Evolutionary conservation across 1,140 invertebrate genomes (phyloP), one percentile per base, ranked within the genome.

Genomic region (Oryctes rhinoceros): DNA sequence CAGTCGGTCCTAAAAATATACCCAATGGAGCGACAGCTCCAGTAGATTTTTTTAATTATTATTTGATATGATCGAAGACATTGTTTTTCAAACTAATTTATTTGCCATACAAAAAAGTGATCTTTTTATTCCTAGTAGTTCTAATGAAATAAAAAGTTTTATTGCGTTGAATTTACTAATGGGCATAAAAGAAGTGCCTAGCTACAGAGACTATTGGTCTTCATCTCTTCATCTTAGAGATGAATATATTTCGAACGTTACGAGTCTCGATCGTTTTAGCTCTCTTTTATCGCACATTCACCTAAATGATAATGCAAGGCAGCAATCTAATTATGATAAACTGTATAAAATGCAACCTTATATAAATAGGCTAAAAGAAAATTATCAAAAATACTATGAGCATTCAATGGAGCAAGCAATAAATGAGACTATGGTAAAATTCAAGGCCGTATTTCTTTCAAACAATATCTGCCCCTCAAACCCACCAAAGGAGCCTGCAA

Each of bases 381-480:
- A 5, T n/a, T 86, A 85, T 85, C 86, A 88, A 83, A 88, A 88
- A 85, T 80, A 88, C 15, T 87, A 87, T 87, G 87, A 85, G 81
- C 84, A 85, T 81, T 83, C 84, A 74, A 79, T 53, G 20, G 79
- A 87, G 78, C 82, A 86, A 53, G 9, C 80, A 13, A 71, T 87
- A 78, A 86, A 88, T 83, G 87, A 87, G 79, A 86, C 84, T 59
- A 87, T 88, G 84, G 83, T 88, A 67, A 84, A 84, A 81, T 88
- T 87, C 80, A 88, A 84, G 85, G 85, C 77, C 83, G 84, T 78
- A 85, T 81, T 80, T 80, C 81, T 15, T 37, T 87, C 65, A 87
- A 87, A 83, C 87, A 89, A 82, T 90, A 89, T 83, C 84, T 87
- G 67, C 88, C 86, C 79, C 85, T 83, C 79, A 89, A 90, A 85